phyloP scores from a whole-genome alignment of 2,113 vertebrate genomes.

The Indicator indicator region DNA sequence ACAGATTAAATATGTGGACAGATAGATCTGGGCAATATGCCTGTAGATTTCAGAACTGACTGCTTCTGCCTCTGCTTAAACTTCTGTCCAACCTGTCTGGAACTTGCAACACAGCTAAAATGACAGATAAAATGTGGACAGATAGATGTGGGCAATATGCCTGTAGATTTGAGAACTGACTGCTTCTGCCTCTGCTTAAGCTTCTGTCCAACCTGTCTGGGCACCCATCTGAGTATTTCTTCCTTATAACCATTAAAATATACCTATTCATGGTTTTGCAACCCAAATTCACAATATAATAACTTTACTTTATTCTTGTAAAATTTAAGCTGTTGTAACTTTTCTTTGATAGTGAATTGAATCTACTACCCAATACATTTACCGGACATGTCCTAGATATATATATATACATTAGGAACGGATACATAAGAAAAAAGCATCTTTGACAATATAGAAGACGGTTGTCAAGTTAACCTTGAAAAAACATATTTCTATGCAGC shows the following conservation, averaged over 20 bases:
- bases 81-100: not conserved
- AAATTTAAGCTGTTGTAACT: not conserved
- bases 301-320: not conserved
- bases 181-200: not conserved
- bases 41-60: not conserved
- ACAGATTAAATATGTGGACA: not conserved
- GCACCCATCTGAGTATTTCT: not conserved
- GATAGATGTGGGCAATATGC: not conserved
- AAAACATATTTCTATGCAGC: not conserved
- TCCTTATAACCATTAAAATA: not conserved
- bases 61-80: not conserved
- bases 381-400: not conserved
- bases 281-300: rapidly evolving
- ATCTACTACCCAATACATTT: not conserved
- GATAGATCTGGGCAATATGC: not conserved
- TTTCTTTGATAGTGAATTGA: not conserved
- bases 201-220: not conserved
- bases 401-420: not conserved
- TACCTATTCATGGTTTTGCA: not conserved
- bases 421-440: not conserved
- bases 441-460: not conserved
- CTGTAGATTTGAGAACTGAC: not conserved
- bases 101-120: not conserved
- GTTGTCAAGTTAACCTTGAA: not conserved
- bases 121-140: not conserved